Conservation (phyloP, 2,113 vertebrate genomes). For the Phaetusa simplex region DNA sequence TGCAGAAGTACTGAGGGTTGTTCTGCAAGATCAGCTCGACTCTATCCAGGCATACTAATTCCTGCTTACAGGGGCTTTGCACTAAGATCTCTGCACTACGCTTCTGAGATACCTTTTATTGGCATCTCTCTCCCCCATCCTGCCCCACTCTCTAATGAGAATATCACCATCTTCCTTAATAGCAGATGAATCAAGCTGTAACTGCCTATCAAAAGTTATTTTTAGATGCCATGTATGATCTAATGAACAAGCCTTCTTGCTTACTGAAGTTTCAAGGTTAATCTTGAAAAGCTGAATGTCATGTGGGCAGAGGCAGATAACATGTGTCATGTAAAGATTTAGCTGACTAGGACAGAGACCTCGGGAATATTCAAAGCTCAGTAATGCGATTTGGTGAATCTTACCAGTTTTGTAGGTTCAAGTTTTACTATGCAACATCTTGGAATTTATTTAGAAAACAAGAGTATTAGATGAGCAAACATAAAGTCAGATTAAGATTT, state of each 20-base stretch:
- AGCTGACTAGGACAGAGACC: background rate
- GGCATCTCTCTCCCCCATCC: fast-evolving
- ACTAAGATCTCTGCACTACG: background rate
- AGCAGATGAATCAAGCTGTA: background rate
- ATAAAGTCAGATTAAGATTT: background rate
- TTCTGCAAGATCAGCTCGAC: background rate
- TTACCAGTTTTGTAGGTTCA: background rate
- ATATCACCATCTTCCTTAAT: background rate
- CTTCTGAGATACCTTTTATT: background rate
- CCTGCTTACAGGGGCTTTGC: background rate
- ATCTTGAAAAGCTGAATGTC: background rate
- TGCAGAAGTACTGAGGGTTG: background rate
- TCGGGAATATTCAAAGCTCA: background rate
- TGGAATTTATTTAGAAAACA: background rate
- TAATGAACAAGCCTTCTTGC: background rate
- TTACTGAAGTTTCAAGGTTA: background rate
- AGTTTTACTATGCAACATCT: background rate
- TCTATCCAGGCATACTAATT: background rate
- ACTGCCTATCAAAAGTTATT: background rate
- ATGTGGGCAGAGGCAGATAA: background rate
- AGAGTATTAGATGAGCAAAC: background rate
- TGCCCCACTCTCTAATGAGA: background rate
- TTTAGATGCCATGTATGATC: background rate
- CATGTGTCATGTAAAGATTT: fast-evolving
- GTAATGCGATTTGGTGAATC: background rate